Base-by-base conservation (phyloP, 2,797 vertebrate genomes). In the Coccyzus lansbergi region DNA sequence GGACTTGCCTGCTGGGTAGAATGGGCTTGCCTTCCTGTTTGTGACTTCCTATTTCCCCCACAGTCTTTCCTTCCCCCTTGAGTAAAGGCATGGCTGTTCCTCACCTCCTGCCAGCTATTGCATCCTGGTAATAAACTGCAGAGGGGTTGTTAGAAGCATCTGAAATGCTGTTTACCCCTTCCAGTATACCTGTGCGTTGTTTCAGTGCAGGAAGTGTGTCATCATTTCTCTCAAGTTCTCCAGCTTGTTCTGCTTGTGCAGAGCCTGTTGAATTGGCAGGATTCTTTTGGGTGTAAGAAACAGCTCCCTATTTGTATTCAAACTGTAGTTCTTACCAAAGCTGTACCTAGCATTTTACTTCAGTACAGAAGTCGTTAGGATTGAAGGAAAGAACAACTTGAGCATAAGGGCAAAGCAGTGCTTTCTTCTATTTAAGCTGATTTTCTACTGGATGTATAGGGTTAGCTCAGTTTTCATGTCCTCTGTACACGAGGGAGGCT, bases 1-100 rank as follows among this genome's bases (percentile, higher is more conserved):
- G 59, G 76, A 59, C 48, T 94, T 68, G 80, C 29, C 70, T 40
- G 55, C 85, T 88, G 63, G 53, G 59, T 74, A 83, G 59, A 83
- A 86, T 4, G 44, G 90, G 78, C 75, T 93, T 5, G 9, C 22
- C 90, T 96, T 94, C 90, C 90, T 95, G 92, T 94, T 90, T 38
- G 67, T 70, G 88, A 91, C 92, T 95, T 95, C 91, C 88, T 90
- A 36, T 90, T 85, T 92, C 63, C 49, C 40, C 59, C 56, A 4
- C 70, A 42, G 15, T 56, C 44, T 85, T 38, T 17, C 25, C 15
- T 26, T 19, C 55, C n/a, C 19, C 29, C 34, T 51, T 58, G 29
- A 67, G 31, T 62, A 48, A 65, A 8, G 12, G 15, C 19, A 21
- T 38, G 65, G n/a, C 53, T 36, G 21, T 68, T 81, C 59, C 58